Percentiles rank a stretch among this genome's conserved stretches.
Evolutionary conservation across 2,888 invertebrate species (phyloP).

Genomic region (Ischnus inquisitorius): DNA sequence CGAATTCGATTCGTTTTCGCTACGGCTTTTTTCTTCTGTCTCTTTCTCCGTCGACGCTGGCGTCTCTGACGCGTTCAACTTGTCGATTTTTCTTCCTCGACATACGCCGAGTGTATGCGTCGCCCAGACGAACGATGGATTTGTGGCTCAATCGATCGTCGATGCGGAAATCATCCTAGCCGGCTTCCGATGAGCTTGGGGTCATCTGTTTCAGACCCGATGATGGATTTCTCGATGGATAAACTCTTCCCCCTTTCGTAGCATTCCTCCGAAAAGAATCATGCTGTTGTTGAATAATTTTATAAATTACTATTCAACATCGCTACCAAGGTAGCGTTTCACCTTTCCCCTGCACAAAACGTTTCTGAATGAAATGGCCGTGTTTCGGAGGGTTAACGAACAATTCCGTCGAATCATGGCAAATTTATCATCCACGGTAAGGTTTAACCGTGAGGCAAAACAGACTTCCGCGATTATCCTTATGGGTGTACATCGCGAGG

Average conservation of each 20-base stretch:
- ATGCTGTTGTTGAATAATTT: neutral
- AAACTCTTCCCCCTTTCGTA: neutral
- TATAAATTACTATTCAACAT: neutral
- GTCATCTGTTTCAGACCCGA: neutral
- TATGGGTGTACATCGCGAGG: neutral
- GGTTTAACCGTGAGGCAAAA: neutral
- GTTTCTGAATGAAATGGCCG: neutral
- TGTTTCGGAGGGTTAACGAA: neutral
- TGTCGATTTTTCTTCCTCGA: constrained; percentile 54
- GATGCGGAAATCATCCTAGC: constrained; percentile 56
- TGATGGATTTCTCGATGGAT: neutral
- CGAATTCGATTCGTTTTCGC: constrained; percentile 16
- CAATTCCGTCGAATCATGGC: neutral
- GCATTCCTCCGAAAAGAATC: too few relatives aligned
- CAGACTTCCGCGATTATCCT: neutral
- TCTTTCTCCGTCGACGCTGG: constrained; percentile 42
- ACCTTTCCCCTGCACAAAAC: neutral
- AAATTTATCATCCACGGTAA: neutral
- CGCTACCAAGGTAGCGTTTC: neutral
- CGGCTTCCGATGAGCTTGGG: constrained; percentile 34
- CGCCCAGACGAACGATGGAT: constrained; percentile 24
- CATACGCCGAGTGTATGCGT: constrained; percentile 13
- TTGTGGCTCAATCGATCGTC: constrained; percentile 64
- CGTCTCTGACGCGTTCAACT: constrained; percentile 35
- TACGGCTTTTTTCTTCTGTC: constrained; percentile 47